Conservation (phyloP, 2,113 vertebrate species). For the Lycocorax pyrrhopterus region DNA sequence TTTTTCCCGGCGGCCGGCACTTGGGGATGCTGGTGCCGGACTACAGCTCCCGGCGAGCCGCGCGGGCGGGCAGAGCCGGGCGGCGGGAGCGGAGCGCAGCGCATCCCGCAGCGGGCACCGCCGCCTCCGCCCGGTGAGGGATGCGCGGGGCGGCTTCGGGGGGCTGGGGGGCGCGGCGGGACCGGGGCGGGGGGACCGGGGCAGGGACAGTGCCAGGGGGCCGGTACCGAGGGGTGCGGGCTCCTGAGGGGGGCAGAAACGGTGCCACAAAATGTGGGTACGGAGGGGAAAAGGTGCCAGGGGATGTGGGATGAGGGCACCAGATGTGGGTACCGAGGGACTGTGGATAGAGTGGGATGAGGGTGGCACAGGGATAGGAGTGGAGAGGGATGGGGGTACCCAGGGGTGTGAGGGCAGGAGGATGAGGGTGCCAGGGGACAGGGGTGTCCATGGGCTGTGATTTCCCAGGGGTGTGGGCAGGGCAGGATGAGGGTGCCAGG, state of each 20-base stretch:
- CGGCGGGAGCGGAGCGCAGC: neutral
- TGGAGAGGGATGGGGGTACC: neutral
- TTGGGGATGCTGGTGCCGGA: neutral
- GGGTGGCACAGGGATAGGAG: neutral
- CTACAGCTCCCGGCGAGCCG: constrained; percentile 37
- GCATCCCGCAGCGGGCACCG: neutral
- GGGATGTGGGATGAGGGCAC: neutral
- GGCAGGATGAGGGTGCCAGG: neutral
- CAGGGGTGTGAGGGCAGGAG: neutral
- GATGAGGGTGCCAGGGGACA: neutral
- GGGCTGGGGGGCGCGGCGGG: too few relatives aligned
- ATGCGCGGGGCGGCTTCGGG: neutral
- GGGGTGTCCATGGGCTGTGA: neutral
- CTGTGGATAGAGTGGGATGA: neutral
- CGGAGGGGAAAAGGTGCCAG: neutral
- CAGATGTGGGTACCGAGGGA: neutral
- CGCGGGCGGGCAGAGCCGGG: constrained; percentile 3
- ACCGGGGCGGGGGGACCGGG: neutral
- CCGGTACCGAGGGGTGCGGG: neutral
- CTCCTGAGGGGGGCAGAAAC: neutral
- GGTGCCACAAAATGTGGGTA: neutral
- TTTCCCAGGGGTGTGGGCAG: neutral
- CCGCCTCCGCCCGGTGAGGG: neutral
- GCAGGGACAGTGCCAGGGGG: neutral
- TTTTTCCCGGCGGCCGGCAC: neutral